These are phyloP conservation scores for Hypotaenidia philippensis DNA, from an alignment of 2,797 vertebrate species.

Conservation along the genomic window DNA sequence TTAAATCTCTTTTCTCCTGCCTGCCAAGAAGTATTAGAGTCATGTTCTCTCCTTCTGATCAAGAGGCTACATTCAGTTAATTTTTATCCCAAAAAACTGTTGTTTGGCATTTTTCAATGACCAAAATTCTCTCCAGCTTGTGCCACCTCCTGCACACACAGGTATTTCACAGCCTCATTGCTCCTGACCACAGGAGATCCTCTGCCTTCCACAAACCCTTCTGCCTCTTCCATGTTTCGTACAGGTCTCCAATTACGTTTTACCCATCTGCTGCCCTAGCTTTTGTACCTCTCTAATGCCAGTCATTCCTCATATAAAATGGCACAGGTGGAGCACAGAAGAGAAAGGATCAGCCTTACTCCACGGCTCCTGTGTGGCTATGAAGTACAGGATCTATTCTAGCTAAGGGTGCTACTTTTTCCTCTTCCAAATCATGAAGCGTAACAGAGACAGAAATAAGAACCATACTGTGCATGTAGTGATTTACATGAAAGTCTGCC, in stretches of 20 bases:
- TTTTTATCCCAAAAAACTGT: not conserved
- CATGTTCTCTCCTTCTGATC: not conserved
- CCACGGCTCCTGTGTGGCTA: not conserved
- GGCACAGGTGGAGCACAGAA: accelerated
- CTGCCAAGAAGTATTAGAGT: not conserved
- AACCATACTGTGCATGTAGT: not conserved
- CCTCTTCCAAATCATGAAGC: not conserved
- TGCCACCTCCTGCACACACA: not conserved
- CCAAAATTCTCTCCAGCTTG: not conserved
- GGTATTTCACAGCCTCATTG: not conserved
- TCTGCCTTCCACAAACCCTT: not conserved
- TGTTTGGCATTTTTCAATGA: not conserved
- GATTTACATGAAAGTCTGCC: not conserved
- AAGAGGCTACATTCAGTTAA: not conserved
- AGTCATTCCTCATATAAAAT: not conserved
- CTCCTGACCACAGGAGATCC: not conserved
- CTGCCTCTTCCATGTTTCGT: not conserved
- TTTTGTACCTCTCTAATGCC: not conserved
- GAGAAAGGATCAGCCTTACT: not conserved
- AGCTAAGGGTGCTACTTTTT: not conserved
- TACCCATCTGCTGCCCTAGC: not conserved
- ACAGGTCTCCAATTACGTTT: not conserved
- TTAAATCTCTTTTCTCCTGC: not conserved
- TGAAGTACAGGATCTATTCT: not conserved
- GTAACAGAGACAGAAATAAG: not conserved